Percentiles rank a stretch among this genome's conserved stretches.
Conservation (phyloP, 2,113 vertebrate genomes). For the Passer montanus region DNA sequence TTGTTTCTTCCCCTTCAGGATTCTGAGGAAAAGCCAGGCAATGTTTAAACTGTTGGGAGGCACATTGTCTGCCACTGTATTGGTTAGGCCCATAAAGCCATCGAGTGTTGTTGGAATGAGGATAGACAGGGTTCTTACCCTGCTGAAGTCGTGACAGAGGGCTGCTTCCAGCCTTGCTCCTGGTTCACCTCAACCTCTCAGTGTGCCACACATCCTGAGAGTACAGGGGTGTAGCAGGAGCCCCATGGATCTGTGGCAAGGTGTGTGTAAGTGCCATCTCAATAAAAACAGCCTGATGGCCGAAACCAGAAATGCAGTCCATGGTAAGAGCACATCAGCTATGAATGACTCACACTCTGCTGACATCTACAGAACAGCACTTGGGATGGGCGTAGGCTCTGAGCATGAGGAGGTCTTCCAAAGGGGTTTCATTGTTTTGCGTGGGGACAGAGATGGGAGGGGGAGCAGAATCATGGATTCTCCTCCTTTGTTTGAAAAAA, state of each 20-base stretch:
- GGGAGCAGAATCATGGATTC: neutral
- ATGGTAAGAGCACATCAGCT: neutral
- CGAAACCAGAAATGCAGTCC: neutral
- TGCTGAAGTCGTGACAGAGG: neutral
- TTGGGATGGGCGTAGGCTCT: neutral
- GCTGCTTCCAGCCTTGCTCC: neutral
- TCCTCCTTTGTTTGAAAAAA: neutral
- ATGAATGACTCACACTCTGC: neutral
- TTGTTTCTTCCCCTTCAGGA: slow-evolving; percentile 3
- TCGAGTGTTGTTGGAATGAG: neutral
- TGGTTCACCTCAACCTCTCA: neutral
- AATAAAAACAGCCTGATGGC: neutral
- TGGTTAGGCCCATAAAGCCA: neutral
- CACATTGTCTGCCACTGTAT: neutral
- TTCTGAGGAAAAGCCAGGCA: neutral
- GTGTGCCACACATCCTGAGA: neutral
- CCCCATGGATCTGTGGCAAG: neutral
- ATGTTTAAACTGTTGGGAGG: slow-evolving; percentile 6
- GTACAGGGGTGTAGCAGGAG: neutral
- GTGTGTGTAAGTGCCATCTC: neutral
- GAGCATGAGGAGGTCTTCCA: neutral
- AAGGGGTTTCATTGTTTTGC: neutral
- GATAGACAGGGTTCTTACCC: neutral
- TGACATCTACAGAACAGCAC: neutral
- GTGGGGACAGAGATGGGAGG: neutral